A percentile compares a stretch with the other conserved stretches of the same genome.
These are phyloP conservation scores for Tragelaphus strepsiceros DNA, from an alignment of 2,113 vertebrate genomes.

Conservation along the genomic window DNA sequence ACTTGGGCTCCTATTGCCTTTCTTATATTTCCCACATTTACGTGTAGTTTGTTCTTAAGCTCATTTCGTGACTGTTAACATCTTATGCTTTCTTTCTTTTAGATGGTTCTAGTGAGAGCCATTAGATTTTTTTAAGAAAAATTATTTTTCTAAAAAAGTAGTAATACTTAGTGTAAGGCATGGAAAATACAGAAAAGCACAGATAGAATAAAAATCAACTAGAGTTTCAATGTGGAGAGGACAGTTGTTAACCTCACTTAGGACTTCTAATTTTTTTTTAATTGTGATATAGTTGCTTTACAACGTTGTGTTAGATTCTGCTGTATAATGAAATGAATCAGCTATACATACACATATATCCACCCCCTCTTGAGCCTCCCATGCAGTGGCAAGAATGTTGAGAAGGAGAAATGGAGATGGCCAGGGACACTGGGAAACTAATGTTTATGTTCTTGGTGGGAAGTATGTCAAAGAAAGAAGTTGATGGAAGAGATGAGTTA, in stretches of 20 bases:
- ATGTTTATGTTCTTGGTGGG: background rate
- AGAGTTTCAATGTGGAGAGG: background rate
- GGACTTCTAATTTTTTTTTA: background rate
- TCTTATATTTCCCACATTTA: background rate
- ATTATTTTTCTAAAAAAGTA: background rate
- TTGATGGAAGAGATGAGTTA: background rate
- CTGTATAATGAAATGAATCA: background rate
- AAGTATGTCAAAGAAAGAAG: background rate
- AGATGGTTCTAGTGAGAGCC: background rate
- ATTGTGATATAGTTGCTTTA: background rate
- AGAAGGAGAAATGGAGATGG: background rate
- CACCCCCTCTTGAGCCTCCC: background rate
- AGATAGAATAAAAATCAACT: background rate
- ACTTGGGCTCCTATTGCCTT: background rate
- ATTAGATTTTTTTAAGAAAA: background rate
- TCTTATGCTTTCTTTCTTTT: background rate
- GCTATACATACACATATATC: background rate
- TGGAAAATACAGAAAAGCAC: background rate
- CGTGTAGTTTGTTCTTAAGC: background rate
- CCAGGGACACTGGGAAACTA: background rate
- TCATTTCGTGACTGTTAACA: background rate
- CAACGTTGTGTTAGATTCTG: background rate
- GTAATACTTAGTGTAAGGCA: background rate
- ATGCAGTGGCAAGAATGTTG: background rate
- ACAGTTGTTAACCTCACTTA: background rate